Evolutionary conservation across 2,797 vertebrate species (phyloP), one percentile per base, ranked within the genome.

Genomic region (Anas bernieri): DNA sequence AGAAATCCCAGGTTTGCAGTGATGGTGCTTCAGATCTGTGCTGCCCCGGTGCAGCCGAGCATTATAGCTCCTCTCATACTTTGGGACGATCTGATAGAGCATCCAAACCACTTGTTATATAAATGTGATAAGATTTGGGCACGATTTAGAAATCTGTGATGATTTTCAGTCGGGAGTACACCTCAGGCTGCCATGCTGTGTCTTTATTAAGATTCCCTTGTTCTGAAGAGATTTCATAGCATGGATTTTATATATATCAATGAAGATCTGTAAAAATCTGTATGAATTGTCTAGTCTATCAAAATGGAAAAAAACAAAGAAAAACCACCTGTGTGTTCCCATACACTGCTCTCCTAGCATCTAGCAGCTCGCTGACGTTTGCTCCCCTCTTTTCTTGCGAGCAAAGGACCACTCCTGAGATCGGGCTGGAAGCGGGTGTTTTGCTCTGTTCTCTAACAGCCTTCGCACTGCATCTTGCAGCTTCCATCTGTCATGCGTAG

Each of bases 41-140:
- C 26, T 61, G 46, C 52, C 28, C 64, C 17, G 25, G 2, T 11
- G 67, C 46, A 61, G 66, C 58, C 18, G 12, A 22, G 28, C 11
- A 0, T 18, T 17, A 3, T 0, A 0, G 23, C 14, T 20, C 61
- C 56, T 37, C 10, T 0, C 14, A 14, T n/a, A 6, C 21, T 62
- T 52, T 17, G 43, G 12, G 7, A 4, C 3, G 28, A 23, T 30
- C 43, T 41, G 20, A 17, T 17, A 7, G 1, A 39, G 37, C 2
- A 14, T 33, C 70, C 50, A 33, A 26, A 43, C 22, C 28, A 7
- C 61, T 68, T 37, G 20, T 77, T 73, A 16, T 26, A 11, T 18
- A 48, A 54, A 26, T 56, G 4, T 15, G 6, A 3, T 20, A 33
- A 55, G 54, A 39, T 11, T 17, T 12, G 25, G 43, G 5, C 12